Evolutionary conservation across 2,113 vertebrate genomes (phyloP).

Genomic region (Toxotes jaculatrix): DNA sequence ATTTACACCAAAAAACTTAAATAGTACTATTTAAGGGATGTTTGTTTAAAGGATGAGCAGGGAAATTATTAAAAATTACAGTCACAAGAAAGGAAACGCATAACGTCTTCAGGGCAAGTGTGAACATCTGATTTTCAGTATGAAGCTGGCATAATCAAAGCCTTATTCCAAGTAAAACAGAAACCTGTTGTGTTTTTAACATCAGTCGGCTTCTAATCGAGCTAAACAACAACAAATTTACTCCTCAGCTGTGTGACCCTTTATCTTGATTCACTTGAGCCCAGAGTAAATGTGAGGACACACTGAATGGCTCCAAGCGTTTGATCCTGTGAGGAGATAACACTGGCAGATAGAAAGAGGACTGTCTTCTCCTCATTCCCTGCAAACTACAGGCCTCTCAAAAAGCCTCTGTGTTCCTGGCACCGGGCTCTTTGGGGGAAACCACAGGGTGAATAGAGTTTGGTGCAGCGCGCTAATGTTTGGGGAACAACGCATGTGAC

Average conservation of each 20-base stretch:
- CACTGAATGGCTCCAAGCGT: not conserved
- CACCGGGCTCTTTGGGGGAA: conserved; percentile 12
- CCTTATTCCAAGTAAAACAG: not conserved
- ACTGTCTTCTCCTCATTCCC: conserved; percentile 24
- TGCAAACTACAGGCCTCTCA: conserved; percentile 22
- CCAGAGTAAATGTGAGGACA: conserved; percentile 34
- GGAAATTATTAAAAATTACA: not conserved
- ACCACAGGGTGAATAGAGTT: conserved; percentile 42
- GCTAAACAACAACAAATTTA: conserved; percentile 31
- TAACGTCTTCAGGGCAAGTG: not conserved
- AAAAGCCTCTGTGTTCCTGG: conserved; percentile 41
- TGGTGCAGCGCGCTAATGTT: conserved; percentile 50
- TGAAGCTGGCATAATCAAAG: conserved; percentile 22
- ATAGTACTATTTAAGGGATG: too few species aligned
- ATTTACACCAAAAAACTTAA: not conserved
- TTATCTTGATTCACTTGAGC: conserved; percentile 36
- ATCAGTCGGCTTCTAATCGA: conserved; percentile 8
- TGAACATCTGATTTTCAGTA: conserved; percentile 24
- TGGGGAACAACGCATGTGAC: conserved; percentile 58
- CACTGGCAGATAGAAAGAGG: not conserved
- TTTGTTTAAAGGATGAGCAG: not conserved
- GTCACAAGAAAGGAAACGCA: conserved; percentile 5
- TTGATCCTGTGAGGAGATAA: conserved; percentile 37
- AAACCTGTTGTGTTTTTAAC: not conserved
- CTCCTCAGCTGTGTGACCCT: conserved; percentile 10